A percentile compares a stretch with the other conserved stretches of the same genome.
These are phyloP conservation scores for Drosophila oshimai DNA, from an alignment of 1,140 invertebrate species.

Conservation along the genomic window DNA sequence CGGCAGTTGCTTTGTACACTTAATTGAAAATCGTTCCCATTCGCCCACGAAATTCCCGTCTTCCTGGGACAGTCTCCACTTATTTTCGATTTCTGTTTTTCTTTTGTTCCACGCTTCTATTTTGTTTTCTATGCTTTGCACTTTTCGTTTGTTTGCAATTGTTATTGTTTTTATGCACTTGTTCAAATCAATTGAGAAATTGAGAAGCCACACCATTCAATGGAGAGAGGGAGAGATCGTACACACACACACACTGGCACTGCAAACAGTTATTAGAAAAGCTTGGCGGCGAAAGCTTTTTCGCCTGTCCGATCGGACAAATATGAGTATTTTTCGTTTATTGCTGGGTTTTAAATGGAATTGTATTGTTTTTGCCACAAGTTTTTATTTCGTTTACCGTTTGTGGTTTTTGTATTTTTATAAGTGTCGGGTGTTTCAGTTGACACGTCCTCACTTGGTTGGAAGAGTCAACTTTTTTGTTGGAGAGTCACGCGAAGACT, in stretches of 20 bases:
- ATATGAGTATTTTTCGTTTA: constrained; percentile 17
- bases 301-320: constrained; percentile 33
- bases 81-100: constrained; percentile 22
- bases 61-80: constrained; percentile 36
- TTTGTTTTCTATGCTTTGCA: constrained; percentile 43
- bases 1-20: constrained; percentile 51
- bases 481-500: constrained; percentile 44
- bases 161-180: constrained; percentile 75
- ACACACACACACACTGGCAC: constrained; percentile 37
- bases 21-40: constrained; percentile 56
- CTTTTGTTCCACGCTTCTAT: constrained; percentile 19
- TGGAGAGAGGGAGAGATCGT: constrained; percentile 19
- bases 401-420: constrained; percentile 7
- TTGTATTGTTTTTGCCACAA: constrained; percentile 29
- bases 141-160: constrained; percentile 56
- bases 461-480: too few relatives aligned
- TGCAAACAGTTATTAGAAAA: constrained; percentile 43
- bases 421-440: constrained; percentile 8
- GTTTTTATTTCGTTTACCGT: constrained; percentile 16
- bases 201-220: constrained; percentile 44
- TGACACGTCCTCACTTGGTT: constrained; percentile 70
- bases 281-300: constrained; percentile 22
- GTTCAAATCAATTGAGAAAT: constrained; percentile 74
- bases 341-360: constrained; percentile 26
- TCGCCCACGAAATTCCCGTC: constrained; percentile 30